These are phyloP conservation scores for Amia ocellicauda DNA, from an alignment of 2,113 vertebrate species.

Conservation along the genomic window DNA sequence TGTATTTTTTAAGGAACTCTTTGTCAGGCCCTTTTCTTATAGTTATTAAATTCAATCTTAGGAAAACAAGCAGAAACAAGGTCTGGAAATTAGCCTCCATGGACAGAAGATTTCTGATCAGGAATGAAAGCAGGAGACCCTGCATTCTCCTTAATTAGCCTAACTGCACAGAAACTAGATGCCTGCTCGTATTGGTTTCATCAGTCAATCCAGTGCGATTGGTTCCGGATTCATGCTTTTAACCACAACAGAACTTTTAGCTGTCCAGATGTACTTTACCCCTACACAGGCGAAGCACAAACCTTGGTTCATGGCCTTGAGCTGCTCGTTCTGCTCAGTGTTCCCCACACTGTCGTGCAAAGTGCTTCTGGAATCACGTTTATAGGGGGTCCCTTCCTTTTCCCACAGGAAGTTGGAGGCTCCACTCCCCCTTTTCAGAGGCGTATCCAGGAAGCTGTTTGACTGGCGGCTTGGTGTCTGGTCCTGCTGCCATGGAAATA, in stretches of 20 bases:
- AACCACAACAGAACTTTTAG: too few species aligned
- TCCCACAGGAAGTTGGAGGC: constrained; percentile 58
- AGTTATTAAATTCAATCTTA: background rate
- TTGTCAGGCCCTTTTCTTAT: background rate
- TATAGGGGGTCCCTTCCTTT: constrained; percentile 64
- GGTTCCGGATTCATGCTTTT: too few species aligned
- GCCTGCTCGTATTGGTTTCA: too few species aligned
- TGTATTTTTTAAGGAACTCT: too few species aligned
- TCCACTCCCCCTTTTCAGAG: constrained; percentile 60
- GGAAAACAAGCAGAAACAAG: background rate
- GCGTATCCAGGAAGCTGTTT: constrained; percentile 63
- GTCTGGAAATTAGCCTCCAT: too few species aligned
- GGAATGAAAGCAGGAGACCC: too few species aligned
- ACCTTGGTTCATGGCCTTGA: constrained; percentile 84
- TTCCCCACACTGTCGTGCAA: constrained; percentile 36
- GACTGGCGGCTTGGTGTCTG: constrained; percentile 53
- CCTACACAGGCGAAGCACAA: constrained; percentile 23
- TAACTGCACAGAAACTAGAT: too few species aligned
- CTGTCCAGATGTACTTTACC: too few species aligned
- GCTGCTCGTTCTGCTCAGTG: constrained; percentile 63
- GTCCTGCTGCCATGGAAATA: constrained; percentile 88
- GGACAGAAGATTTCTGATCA: too few species aligned
- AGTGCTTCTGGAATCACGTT: constrained; percentile 40
- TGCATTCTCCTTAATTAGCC: too few species aligned
- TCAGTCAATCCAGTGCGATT: too few species aligned